Evolutionary conservation across 2,888 invertebrate genomes (phyloP).

Genomic region (Meiosimyza decipiens): DNA sequence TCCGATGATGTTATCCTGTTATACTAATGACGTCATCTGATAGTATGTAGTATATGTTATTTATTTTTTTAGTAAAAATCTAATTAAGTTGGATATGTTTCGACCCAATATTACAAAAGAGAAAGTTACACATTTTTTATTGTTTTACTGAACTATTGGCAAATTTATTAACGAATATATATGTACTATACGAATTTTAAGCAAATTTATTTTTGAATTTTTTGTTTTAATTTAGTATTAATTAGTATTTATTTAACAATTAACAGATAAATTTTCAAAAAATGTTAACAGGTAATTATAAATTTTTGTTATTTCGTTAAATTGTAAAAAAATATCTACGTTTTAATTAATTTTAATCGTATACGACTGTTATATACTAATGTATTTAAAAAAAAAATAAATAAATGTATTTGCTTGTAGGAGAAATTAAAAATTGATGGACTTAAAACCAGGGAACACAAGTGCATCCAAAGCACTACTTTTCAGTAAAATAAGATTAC

Average conservation of each 20-base stretch:
- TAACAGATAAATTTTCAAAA: conserved; percentile 17
- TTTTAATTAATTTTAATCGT: conserved; percentile 8
- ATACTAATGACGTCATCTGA: too few species aligned
- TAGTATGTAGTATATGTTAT: too few species aligned
- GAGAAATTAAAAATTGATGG: too few species aligned
- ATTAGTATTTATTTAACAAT: conserved; percentile 16
- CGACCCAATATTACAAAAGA: too few species aligned
- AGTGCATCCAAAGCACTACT: too few species aligned
- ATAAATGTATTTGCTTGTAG: too few species aligned
- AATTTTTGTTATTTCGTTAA: conserved; percentile 13
- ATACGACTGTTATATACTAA: conserved; percentile 28
- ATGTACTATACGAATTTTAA: conserved; percentile 1
- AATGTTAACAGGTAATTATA: conserved; percentile 9
- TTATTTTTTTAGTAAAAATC: too few species aligned
- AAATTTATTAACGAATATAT: not conserved
- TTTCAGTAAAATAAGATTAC: too few species aligned
- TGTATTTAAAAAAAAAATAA: not conserved
- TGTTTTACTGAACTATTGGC: not conserved
- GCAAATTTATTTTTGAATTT: conserved; percentile 16
- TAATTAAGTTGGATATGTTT: too few species aligned
- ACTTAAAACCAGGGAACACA: too few species aligned
- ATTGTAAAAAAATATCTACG: conserved; percentile 31
- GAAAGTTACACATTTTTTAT: not conserved
- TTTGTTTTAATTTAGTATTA: not conserved
- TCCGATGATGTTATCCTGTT: too few species aligned